Base-by-base conservation (phyloP, 1,140 invertebrate genomes). In the Scaptodrosophila lebanonensis region DNA sequence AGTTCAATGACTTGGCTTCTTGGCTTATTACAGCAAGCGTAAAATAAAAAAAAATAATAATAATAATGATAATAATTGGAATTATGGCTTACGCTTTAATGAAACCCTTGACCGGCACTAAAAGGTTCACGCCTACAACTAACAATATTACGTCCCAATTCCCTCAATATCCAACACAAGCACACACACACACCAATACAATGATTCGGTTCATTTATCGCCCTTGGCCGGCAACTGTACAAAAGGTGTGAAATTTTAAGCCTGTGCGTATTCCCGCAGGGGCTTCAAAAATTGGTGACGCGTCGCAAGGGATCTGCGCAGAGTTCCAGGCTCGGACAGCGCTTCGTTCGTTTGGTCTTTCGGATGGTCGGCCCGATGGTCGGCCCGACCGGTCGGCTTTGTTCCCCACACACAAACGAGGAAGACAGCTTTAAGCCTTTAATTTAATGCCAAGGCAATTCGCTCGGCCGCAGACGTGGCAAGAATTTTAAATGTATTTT, bases 401-500 rank as follows among this genome's bases (percentile, higher is more conserved):
- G 22, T 25, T 3, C 3, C 22, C 22, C 3, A 8, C 22, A 25
- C 22, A 25, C 22, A 25, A 25, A 25, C 22, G 8, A 25, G 22
- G 22, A 25, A 25, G 22, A 25, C 22, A 25, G 8, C 22, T 25
- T 50, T 38, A 61, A 73, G 63, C 57, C 53, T 75, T 75, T 75
- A 65, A 69, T 69, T 65, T 75, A 68, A 75, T 75, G 50, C 54
- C 70, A 64, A 65, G 70, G 54, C 70, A 75, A 69, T 75, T 75
- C 61, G 66, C 65, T 50, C 60, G 61, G 57, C 61, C 61, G 51
- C 35, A 59, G 63, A 75, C 71, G 70, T 75, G 70, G 65, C 56
- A 57, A 48, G 70, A 75, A 75, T 75, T 76, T 75, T 69, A 69
- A 75, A 75, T 75, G 61, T 69, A 51, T 75, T 66, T 50, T 42